Evolutionary conservation across 2,797 vertebrate genomes (phyloP).

Genomic region (Otolemur crassicaudatus): DNA sequence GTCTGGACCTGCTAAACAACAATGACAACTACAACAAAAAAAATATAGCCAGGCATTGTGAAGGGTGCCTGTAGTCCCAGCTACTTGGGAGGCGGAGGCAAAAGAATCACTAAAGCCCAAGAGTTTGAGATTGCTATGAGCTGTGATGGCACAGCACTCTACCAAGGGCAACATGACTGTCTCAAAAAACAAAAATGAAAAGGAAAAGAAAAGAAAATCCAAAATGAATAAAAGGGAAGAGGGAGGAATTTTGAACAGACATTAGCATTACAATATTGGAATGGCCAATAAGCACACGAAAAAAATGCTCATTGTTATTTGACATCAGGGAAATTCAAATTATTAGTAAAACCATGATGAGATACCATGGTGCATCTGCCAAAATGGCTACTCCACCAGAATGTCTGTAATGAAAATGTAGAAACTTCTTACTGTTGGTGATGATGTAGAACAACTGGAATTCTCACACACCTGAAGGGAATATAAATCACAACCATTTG

Average conservation of each 20-base stretch:
- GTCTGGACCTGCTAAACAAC: no score
- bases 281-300: neutral
- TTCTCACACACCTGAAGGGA: neutral
- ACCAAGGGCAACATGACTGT: no score
- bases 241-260: neutral
- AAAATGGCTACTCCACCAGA: no score
- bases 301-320: neutral
- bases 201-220: neutral
- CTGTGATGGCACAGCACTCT: no score
- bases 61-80: no score
- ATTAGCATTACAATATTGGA: neutral
- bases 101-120: no score
- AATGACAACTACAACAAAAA: no score
- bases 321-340: neutral
- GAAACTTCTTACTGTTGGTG: neutral
- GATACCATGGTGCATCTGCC: neutral
- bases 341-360: neutral
- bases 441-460: neutral
- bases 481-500: neutral
- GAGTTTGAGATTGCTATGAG: no score
- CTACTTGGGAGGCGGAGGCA: no score
- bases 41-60: no score
- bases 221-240: neutral
- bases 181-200: no score
- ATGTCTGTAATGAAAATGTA: neutral